Evolutionary conservation across 2,797 vertebrate genomes (phyloP).

Genomic region (Molossus alvarezi): DNA sequence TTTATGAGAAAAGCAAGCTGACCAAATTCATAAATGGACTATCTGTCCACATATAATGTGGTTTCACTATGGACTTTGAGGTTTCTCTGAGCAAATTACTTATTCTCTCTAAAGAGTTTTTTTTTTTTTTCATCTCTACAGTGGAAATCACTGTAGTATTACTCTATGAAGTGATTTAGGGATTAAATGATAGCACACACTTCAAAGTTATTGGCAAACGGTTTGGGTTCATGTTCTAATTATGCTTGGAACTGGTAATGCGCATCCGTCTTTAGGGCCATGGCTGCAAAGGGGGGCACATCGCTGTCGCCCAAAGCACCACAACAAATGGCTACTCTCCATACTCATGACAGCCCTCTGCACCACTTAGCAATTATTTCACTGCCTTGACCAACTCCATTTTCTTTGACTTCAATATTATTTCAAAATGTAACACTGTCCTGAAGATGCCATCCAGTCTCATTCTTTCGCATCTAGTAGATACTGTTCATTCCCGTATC

Average conservation of each 20-base stretch:
- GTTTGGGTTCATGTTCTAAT: neutral
- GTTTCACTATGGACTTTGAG: neutral
- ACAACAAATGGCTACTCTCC: neutral
- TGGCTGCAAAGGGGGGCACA: neutral
- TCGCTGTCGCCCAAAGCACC: neutral
- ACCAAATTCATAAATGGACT: neutral
- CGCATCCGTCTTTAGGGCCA: neutral
- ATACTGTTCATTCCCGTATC: neutral
- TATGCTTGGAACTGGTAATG: neutral
- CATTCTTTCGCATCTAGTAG: neutral
- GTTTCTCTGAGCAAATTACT: neutral
- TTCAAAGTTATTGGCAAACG: neutral
- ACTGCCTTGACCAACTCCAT: neutral
- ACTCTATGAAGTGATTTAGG: neutral
- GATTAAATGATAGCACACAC: neutral
- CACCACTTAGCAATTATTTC: neutral
- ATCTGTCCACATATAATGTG: neutral
- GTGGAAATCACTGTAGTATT: neutral
- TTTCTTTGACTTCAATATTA: neutral
- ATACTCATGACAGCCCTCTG: neutral
- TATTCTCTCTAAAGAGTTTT: neutral
- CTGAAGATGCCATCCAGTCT: neutral
- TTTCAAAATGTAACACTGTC: neutral
- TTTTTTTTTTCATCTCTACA: conserved; percentile 25
- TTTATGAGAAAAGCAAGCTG: neutral